Percentiles rank a stretch among this genome's conserved stretches.
Conservation (phyloP, 2,888 invertebrate species). For the Andrena camellia region DNA sequence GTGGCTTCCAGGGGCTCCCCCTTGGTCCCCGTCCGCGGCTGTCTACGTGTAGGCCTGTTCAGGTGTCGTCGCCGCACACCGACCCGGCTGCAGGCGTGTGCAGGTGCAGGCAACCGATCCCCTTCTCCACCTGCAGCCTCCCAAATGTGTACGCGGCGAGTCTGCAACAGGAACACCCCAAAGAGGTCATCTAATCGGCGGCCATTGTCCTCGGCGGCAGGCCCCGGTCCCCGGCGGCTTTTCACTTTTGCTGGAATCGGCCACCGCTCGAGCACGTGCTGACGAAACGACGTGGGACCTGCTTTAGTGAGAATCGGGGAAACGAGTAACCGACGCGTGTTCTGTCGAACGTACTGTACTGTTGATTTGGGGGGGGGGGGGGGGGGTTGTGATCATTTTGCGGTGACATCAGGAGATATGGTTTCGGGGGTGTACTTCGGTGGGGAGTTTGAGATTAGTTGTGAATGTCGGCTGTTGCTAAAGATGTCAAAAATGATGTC, state of each 20-base stretch:
- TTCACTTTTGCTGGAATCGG: conserved; percentile 61
- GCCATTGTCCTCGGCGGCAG: conserved; percentile 72
- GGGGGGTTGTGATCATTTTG: background rate
- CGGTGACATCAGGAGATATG: no score
- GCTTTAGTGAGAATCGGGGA: conserved; percentile 36
- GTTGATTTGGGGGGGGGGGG: no score
- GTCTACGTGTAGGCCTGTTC: conserved; percentile 4
- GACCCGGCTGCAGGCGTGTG: conserved; percentile 38
- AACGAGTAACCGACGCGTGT: conserved; percentile 43
- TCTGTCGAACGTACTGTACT: background rate
- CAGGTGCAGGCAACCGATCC: conserved; percentile 51
- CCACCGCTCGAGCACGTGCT: conserved; percentile 34
- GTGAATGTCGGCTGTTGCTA: no score
- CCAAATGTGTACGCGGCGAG: conserved; percentile 49
- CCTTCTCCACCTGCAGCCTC: conserved; percentile 13
- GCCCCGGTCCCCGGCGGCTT: conserved; percentile 25
- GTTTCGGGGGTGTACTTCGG: no score
- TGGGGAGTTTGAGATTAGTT: no score
- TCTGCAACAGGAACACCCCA: conserved; percentile 53
- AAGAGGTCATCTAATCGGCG: conserved; percentile 76
- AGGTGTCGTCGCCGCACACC: background rate
- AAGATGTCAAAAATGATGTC: no score
- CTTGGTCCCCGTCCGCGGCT: background rate
- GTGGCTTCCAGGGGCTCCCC: conserved; percentile 23
- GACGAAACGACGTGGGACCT: conserved; percentile 38